Evolutionary conservation across 2,113 vertebrate genomes (phyloP).

Genomic region (Pampusana beccarii): DNA sequence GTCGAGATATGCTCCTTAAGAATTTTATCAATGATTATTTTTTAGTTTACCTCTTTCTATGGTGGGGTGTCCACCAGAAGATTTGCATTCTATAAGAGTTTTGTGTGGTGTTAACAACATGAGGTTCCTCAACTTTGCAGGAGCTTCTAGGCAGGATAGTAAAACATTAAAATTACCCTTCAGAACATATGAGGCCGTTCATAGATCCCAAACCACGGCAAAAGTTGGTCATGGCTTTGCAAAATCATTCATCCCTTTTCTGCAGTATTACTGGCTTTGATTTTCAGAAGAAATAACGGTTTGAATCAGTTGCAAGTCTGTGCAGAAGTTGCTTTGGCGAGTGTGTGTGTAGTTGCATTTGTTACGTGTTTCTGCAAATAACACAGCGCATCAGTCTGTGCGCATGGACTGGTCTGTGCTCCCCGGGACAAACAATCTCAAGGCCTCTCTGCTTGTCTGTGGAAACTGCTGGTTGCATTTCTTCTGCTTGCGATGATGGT

Average conservation of each 20-base stretch:
- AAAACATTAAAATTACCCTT: background rate
- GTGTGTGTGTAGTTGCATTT: accelerated
- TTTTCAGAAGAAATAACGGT: background rate
- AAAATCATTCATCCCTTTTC: background rate
- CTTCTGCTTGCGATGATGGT: background rate
- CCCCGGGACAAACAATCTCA: background rate
- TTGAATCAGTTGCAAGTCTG: background rate
- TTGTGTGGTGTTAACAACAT: background rate
- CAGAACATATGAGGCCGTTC: background rate
- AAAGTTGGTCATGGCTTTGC: background rate
- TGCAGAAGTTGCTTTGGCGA: accelerated
- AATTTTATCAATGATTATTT: background rate
- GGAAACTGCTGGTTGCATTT: background rate
- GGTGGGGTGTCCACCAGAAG: background rate
- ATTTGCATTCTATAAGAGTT: background rate
- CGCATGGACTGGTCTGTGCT: background rate
- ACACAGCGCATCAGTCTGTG: background rate
- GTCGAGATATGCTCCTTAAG: background rate
- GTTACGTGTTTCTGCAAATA: background rate
- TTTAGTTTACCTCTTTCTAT: background rate
- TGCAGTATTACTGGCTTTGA: background rate
- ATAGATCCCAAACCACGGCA: background rate
- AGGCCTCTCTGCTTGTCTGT: background rate
- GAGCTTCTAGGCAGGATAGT: background rate
- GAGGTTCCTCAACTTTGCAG: background rate